These are phyloP conservation scores for Palythoa caribaeorum DNA, from an alignment of 92 coral and sea anemone genomes.

Conservation along the genomic window DNA sequence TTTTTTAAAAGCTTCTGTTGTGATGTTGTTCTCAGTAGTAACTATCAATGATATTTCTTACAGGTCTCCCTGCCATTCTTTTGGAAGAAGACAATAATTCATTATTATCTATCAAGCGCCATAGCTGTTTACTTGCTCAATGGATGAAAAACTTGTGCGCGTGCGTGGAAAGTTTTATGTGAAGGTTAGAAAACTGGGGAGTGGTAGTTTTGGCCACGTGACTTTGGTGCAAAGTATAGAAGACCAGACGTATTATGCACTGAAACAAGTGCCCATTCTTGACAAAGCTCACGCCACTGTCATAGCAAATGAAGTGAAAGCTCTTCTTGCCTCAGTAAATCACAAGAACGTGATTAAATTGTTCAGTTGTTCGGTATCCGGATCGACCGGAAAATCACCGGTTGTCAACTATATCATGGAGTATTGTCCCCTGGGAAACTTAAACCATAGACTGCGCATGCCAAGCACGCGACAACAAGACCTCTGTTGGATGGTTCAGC, in stretches of 20 bases:
- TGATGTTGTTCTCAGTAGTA: too few species aligned
- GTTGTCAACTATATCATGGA: slow-evolving; percentile 61
- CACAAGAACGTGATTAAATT: slow-evolving; percentile 56
- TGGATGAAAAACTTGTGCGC: slow-evolving; percentile 40
- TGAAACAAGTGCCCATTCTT: slow-evolving; percentile 57
- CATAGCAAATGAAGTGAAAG: slow-evolving; percentile 50
- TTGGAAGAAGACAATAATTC: too few species aligned
- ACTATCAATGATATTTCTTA: too few species aligned
- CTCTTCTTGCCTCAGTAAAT: slow-evolving; percentile 50
- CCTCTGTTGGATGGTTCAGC: slow-evolving; percentile 30
- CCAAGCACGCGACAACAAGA: slow-evolving; percentile 5
- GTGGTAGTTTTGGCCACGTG: slow-evolving; percentile 58
- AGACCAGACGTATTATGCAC: slow-evolving; percentile 53
- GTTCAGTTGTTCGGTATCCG: slow-evolving; percentile 52
- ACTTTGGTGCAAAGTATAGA: slow-evolving; percentile 52
- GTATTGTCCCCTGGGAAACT: not conserved
- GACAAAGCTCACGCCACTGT: slow-evolving; percentile 44
- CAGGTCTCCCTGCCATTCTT: too few species aligned
- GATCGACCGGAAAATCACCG: slow-evolving; percentile 33
- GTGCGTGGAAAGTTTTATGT: slow-evolving; percentile 54
- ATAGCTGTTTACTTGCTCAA: not conserved
- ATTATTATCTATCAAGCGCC: too few species aligned
- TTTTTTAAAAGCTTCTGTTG: too few species aligned
- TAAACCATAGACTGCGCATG: not conserved
- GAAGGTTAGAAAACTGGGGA: slow-evolving; percentile 47